Evolutionary conservation across 2,113 vertebrate species (phyloP), one percentile per base, ranked within the genome.

Genomic region (Hydrochoerus hydrochaeris): DNA sequence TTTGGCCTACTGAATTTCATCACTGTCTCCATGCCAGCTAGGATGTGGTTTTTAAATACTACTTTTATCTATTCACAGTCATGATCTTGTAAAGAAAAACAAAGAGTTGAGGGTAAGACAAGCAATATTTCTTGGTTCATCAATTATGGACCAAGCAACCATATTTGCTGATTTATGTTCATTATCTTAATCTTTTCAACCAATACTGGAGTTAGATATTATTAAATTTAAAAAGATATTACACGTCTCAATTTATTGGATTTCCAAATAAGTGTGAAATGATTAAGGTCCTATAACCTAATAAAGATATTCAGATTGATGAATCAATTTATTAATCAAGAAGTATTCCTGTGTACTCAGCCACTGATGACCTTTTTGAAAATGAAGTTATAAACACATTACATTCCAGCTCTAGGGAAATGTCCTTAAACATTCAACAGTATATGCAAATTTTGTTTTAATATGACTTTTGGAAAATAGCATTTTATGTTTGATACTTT

Each of bases 171-270:
- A 60, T 81, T 93, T 88, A 85, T 78, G 87, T 57, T 54, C 17
- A 85, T 73, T 86, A 52, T 38, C 49, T 93, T 85, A 67, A 87
- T 93, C 28, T 11, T 75, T 92, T 92, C 54, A 77, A 78, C 65
- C 44, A 65, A 67, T 38, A 75, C 58, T 86, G 3, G 41, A 95
- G 19, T 52, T 73, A 57, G 20, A 91, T 85, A 35, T 60, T n/a
- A 87, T 62, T 90, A 93, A 90, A 67, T 95, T 95, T 95, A 78
- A 90, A 62, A 92, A 86, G 57, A 90, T 69, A 95, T 69, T 54
- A 85, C 44, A 46, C 10, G 38, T 26, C 78, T 13, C 54, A 88
- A 67, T 82, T 75, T 90, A 91, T 44, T 94, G 75, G 49, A 92
- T 89, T 91, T 94, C 80, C 75, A 62, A 94, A 82, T 24, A 83